Conservation (phyloP, 2,888 invertebrate species). For the Cerastoderma edule region DNA sequence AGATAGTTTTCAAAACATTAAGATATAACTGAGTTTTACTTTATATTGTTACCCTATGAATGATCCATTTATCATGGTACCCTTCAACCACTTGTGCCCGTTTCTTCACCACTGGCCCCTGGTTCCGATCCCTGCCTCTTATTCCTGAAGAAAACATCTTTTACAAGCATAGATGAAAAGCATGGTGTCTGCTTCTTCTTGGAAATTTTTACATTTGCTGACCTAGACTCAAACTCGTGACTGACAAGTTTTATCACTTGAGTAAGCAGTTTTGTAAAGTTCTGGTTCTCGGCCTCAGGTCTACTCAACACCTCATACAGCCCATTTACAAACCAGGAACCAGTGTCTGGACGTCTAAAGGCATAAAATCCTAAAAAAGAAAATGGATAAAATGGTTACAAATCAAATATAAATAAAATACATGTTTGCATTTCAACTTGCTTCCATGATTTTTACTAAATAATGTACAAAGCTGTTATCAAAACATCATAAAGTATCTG, state of each 20-base stretch:
- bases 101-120: constrained; percentile 7
- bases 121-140: neutral
- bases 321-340: constrained; percentile 68
- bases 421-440: neutral
- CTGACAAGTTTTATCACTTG: constrained; percentile 59
- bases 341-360: constrained; percentile 66
- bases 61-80: too few species aligned
- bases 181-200: constrained; percentile 69
- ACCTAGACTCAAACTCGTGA: constrained; percentile 55
- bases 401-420: neutral
- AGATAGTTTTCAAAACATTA: too few species aligned
- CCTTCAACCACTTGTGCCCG: neutral
- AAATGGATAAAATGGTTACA: neutral
- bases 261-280: constrained; percentile 60
- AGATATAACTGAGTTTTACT: too few species aligned
- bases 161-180: constrained; percentile 69
- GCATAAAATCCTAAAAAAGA: constrained; percentile 64
- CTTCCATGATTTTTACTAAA: neutral
- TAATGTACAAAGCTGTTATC: too few species aligned
- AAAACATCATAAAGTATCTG: too few species aligned
- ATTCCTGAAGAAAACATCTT: constrained; percentile 60
- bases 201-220: constrained; percentile 46
- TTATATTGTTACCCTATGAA: too few species aligned
- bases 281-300: constrained; percentile 33
- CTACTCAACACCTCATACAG: constrained; percentile 60